Conservation (phyloP, 2,797 vertebrate genomes). For the Parauchenoglanis punctatus region DNA sequence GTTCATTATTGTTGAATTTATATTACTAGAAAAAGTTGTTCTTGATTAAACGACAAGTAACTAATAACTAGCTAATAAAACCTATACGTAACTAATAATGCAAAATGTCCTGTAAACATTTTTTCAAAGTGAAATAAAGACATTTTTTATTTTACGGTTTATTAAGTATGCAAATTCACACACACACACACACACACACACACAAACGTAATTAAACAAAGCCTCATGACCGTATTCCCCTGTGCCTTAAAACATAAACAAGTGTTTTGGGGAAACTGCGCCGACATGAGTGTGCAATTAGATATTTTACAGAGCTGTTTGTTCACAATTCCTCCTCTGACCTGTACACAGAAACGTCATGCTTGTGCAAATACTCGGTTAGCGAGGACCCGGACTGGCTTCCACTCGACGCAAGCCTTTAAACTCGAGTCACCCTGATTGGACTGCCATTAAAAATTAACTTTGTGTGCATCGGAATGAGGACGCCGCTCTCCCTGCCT, state of each 20-base stretch:
- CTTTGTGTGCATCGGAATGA: conserved; percentile 9
- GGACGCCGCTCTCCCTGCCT: background rate
- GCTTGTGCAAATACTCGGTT: conserved; percentile 19
- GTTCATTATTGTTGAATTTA: background rate
- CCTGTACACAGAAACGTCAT: background rate
- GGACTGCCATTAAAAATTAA: conserved; percentile 37
- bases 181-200: background rate
- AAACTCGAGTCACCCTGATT: conserved; percentile 35
- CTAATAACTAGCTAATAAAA: no score
- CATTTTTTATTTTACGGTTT: background rate
- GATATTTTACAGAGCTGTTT: background rate
- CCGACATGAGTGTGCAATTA: background rate
- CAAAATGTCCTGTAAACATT: background rate
- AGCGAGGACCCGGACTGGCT: background rate
- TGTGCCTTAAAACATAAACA: background rate
- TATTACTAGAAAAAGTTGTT: background rate
- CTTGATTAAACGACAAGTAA: no score
- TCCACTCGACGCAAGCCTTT: conserved; percentile 3
- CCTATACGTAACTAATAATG: background rate
- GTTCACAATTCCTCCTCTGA: background rate
- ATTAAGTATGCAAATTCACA: background rate
- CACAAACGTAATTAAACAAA: background rate
- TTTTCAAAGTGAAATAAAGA: background rate
- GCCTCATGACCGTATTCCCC: background rate
- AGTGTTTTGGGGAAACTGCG: background rate